Base-by-base conservation (phyloP, 2,113 vertebrate species). In the Sander vitreus region DNA sequence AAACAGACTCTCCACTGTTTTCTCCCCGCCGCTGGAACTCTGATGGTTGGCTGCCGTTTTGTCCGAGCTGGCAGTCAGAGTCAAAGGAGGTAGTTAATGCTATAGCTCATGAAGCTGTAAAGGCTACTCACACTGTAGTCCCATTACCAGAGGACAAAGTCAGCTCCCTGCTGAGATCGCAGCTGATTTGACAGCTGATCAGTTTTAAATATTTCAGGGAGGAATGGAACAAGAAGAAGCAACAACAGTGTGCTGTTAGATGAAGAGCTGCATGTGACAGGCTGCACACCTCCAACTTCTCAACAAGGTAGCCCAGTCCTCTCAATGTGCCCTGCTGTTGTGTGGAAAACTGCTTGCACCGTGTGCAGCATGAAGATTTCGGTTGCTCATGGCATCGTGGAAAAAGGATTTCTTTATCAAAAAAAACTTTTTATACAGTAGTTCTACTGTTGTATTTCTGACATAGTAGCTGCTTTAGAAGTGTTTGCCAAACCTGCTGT, bases 1-100 rank as follows among this genome's bases (percentile, higher is more conserved):
- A 88, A 70, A 91, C 91, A 91, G 83, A 47, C 72, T 58, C 21
- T 54, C 19, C 7, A 84, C 85, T 90, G 88, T 92, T 90, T 65
- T 78, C 76, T 75, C 47, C 0, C 54, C 3, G 45, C 48, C 16
- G 7, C 79, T 68, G 47, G 63, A 81, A 58, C 80, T 73, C 76
- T 36, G 59, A 65, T 72, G 45, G 39, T 87, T 90, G 91, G 91
- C 89, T 54, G 81, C 65, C 33, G 7, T 23, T 83, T 51, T 51
- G 74, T 71, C 73, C 69, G 1, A 54, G 43, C 81, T 87, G 89
- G 81, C 85, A 85, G 72, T 84, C 19, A 33, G 36, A 82, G 48
- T 71, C 50, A 77, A 70, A 83, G 73, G 36, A 76, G 75, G 69
- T 59, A 74, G 80, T 84, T 78, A 79, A 65, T 47, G 60, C 68